Percentiles rank a stretch among this genome's conserved stretches.
Conservation (phyloP, 1,140 invertebrate genomes). For the Cotesia glomerata region DNA sequence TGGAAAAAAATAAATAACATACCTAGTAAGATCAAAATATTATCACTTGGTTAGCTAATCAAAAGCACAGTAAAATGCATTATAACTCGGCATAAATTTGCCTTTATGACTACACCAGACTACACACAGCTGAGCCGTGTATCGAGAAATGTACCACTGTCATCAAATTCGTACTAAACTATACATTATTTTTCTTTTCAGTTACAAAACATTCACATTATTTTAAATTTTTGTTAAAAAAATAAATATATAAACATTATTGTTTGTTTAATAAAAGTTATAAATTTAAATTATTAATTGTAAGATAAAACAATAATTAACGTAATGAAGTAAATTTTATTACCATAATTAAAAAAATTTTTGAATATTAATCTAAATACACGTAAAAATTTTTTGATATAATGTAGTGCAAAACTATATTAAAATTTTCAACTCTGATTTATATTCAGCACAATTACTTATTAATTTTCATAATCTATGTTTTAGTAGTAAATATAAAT, state of each 20-base stretch:
- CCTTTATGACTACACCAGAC: constrained; percentile 35
- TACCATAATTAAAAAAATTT: not conserved
- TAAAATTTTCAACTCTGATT: not conserved
- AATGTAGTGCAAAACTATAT: not conserved
- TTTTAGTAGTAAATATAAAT: too few species aligned
- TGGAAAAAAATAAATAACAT: constrained; percentile 29
- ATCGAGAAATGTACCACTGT: constrained; percentile 46
- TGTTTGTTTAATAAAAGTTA: too few species aligned
- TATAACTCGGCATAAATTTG: constrained; percentile 35
- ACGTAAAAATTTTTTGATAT: too few species aligned
- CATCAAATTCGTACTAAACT: constrained; percentile 34
- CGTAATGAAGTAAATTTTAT: too few species aligned
- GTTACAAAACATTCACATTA: constrained; percentile 10
- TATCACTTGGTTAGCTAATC: constrained; percentile 44
- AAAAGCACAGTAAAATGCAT: constrained; percentile 48
- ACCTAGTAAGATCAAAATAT: constrained; percentile 41
- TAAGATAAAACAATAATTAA: too few species aligned
- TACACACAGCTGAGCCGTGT: constrained; percentile 52
- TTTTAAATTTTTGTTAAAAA: not conserved
- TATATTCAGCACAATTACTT: not conserved
- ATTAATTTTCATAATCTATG: too few species aligned
- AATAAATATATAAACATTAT: not conserved
- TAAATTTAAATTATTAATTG: too few species aligned
- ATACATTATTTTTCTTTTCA: constrained; percentile 10
- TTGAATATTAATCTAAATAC: not conserved